Percentiles rank a stretch among this genome's conserved stretches.
Conservation (phyloP, 2,888 invertebrate species). For the Serripes groenlandicus region DNA sequence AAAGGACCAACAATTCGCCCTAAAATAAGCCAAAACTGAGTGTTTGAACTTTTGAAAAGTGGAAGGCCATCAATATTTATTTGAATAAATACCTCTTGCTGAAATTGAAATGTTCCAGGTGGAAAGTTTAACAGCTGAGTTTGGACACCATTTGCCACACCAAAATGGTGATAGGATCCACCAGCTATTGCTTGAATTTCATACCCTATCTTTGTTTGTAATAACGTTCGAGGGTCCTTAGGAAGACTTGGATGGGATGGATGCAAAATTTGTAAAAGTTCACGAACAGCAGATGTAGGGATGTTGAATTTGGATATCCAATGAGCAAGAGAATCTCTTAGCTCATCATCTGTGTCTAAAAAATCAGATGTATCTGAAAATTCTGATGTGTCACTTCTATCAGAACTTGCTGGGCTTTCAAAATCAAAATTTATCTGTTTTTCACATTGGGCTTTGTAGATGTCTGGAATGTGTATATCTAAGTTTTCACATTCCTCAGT, state of each 20-base stretch:
- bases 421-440: too few species aligned
- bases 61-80: constrained; percentile 55
- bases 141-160: constrained; percentile 16
- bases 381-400: too few species aligned
- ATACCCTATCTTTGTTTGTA: constrained; percentile 33
- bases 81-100: constrained; percentile 23
- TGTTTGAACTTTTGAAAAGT: constrained; percentile 38
- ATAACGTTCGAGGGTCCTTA: constrained; percentile 45
- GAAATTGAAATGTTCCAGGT: not conserved
- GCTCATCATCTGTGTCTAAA: constrained; percentile 5
- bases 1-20: constrained; percentile 25
- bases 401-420: too few species aligned
- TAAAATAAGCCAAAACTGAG: constrained; percentile 48
- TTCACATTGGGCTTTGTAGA: too few species aligned
- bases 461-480: too few species aligned
- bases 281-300: constrained; percentile 33
- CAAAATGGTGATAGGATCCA: constrained; percentile 50
- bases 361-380: constrained; percentile 2
- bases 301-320: constrained; percentile 29
- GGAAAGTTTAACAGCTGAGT: not conserved
- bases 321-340: not conserved
- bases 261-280: constrained; percentile 26
- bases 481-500: too few species aligned
- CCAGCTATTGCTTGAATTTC: constrained; percentile 33
- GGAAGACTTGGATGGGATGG: constrained; percentile 27